Base-by-base conservation (phyloP, 92 coral and sea anemone genomes). In the Meandrina meandrites region DNA sequence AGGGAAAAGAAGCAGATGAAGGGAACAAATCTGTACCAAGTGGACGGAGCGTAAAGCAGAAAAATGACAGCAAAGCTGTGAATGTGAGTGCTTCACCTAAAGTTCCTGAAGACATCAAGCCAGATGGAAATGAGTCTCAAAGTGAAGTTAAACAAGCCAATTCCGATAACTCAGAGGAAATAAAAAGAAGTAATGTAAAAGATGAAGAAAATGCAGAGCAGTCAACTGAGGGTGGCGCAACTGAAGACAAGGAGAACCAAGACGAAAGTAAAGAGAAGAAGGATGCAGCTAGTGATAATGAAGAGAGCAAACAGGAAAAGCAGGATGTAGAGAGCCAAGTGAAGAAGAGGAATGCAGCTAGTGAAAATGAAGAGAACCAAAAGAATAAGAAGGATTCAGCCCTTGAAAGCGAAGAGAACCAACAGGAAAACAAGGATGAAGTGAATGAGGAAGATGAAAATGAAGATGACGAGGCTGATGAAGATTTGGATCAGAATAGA, bases 121-220 rank as follows among this genome's bases (percentile, higher is more conserved):
- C 79, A 31, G 53, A 35, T 83, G 71, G n/a, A 72, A 51, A 54
- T 40, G 18, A 53, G 62, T 22, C 86, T 83, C 48, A 22, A 72
- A 56, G 56, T 72, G 50, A 83, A 12, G 79, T 31, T 13, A 40
- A 74, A 30, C 76, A 74, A 56, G 74, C 22, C 3, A 77, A 22
- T 18, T 17, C 48, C 11, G 78, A 40, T 10, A 40, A 24, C 5
- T 35, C 78, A 48, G 54, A 74, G 24, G n/a, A 7, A 22, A 54
- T 50, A 19, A 58, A 57, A 22, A 30, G 31, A 75, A 32, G 21
- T 22, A 17, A 22, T n/a, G 40, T 35, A 31, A 31, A 17, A 42
- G 76, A 14, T n/a, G 28, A 81, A 12, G 76, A 36, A 37, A 45
- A 10, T 45, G 60, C 27, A 8, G 51, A 47, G 24, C 17, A 81